phyloP scores from a whole-genome alignment of 2,888 invertebrate genomes.

The Rhagophthalmus giganteus region DNA sequence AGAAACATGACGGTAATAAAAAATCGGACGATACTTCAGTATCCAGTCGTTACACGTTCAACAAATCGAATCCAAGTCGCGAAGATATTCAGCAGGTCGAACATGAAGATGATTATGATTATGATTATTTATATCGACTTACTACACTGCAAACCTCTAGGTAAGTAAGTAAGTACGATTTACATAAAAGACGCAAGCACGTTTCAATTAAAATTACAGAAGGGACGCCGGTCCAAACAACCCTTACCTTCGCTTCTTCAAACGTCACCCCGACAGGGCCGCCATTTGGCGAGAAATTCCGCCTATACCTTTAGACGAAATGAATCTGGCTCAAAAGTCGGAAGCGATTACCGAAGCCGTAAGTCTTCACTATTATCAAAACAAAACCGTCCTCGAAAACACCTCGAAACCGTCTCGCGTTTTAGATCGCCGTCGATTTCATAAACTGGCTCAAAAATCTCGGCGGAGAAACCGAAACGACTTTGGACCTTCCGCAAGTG shows the following conservation, averaged over 20 bases:
- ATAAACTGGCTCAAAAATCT: constrained; percentile 49
- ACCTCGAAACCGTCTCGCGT: constrained; percentile 5
- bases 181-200: neutral
- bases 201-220: constrained; percentile 16
- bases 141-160: too few species aligned
- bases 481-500: constrained; percentile 45
- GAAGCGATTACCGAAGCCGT: constrained; percentile 47
- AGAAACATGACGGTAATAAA: too few species aligned
- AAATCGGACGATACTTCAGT: too few species aligned
- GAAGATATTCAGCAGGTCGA: too few species aligned
- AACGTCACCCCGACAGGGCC: constrained; percentile 44
- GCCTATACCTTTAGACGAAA: constrained; percentile 46
- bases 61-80: too few species aligned
- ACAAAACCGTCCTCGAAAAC: neutral
- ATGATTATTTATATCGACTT: too few species aligned
- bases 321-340: constrained; percentile 50
- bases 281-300: constrained; percentile 51
- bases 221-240: constrained; percentile 36
- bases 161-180: too few species aligned
- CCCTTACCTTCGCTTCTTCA: constrained; percentile 50
- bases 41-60: too few species aligned
- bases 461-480: constrained; percentile 44
- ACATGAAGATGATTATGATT: too few species aligned
- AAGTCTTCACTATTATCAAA: constrained; percentile 11
- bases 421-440: constrained; percentile 50